Conservation (phyloP, 2,888 invertebrate species). For the Cephalotes varians region DNA sequence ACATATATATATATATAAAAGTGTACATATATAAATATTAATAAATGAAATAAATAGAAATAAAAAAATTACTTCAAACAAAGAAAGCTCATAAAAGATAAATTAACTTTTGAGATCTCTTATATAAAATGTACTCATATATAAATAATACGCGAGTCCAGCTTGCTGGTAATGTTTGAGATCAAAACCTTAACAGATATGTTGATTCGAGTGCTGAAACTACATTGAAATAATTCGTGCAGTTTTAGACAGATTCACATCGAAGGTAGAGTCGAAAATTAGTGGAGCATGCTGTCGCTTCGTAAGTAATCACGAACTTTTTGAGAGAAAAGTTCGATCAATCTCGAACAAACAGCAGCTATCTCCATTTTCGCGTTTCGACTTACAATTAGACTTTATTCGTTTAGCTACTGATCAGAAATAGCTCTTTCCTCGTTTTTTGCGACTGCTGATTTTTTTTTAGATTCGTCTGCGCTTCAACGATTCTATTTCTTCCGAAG, state of each 20-base stretch:
- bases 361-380: not conserved
- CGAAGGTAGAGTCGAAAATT: slow-evolving; percentile 68
- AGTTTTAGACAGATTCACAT: slow-evolving; percentile 60
- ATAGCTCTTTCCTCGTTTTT: not conserved
- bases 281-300: slow-evolving; percentile 57
- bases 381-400: not conserved
- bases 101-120: not conserved
- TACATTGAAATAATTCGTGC: slow-evolving; percentile 29
- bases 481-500: not conserved
- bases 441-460: not conserved
- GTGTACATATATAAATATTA: not conserved
- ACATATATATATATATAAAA: too few relatives aligned
- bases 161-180: slow-evolving; percentile 10
- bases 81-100: not conserved
- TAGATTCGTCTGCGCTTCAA: not conserved
- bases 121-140: not conserved
- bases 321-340: slow-evolving; percentile 61
- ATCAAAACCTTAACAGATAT: slow-evolving; percentile 13
- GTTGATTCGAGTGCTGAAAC: slow-evolving; percentile 54
- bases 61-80: not conserved
- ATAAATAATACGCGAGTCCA: not conserved
- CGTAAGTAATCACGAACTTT: slow-evolving; percentile 58
- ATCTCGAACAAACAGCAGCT: slow-evolving; percentile 23
- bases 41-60: not conserved
- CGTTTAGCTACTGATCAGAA: not conserved